A percentile compares a stretch with the other conserved stretches of the same genome.
Conservation (phyloP, 2,888 invertebrate genomes). For the Chromoteleia sp. region DNA sequence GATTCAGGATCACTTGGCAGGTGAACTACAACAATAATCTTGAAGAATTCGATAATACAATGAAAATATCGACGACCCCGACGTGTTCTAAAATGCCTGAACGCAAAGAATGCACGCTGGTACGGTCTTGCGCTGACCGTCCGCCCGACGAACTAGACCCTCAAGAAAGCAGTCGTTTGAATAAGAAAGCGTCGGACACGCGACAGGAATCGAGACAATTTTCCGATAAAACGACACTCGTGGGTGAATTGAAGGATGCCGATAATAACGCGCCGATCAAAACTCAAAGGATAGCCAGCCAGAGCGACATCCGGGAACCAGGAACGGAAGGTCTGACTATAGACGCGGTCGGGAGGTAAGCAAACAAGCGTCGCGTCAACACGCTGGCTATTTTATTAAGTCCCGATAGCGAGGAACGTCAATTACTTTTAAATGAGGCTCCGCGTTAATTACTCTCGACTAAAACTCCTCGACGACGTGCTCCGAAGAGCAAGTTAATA, state of each 20-base stretch:
- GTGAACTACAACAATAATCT: slow-evolving; percentile 79
- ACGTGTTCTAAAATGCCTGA: slow-evolving; percentile 77
- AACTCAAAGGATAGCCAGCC: slow-evolving; percentile 78
- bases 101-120: slow-evolving; percentile 76
- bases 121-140: slow-evolving; percentile 74
- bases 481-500: slow-evolving; percentile 11
- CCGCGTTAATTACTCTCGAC: slow-evolving; percentile 10
- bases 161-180: slow-evolving; percentile 62
- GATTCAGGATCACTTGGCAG: slow-evolving; percentile 69
- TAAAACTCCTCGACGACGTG: slow-evolving; percentile 4
- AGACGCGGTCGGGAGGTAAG: slow-evolving; percentile 81
- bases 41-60: slow-evolving; percentile 76
- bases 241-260: slow-evolving; percentile 70
- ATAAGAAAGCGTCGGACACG: slow-evolving; percentile 50
- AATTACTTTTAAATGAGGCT: slow-evolving; percentile 6
- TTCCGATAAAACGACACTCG: slow-evolving; percentile 76
- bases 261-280: slow-evolving; percentile 76
- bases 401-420: neutral
- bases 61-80: slow-evolving; percentile 82
- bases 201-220: slow-evolving; percentile 76
- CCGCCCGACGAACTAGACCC: slow-evolving; percentile 66
- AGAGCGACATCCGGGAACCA: slow-evolving; percentile 79
- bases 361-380: neutral
- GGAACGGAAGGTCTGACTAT: slow-evolving; percentile 81
- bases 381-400: slow-evolving; percentile 3